Conservation (phyloP, 2,797 vertebrate genomes). For the Megalops cyprinoides region DNA sequence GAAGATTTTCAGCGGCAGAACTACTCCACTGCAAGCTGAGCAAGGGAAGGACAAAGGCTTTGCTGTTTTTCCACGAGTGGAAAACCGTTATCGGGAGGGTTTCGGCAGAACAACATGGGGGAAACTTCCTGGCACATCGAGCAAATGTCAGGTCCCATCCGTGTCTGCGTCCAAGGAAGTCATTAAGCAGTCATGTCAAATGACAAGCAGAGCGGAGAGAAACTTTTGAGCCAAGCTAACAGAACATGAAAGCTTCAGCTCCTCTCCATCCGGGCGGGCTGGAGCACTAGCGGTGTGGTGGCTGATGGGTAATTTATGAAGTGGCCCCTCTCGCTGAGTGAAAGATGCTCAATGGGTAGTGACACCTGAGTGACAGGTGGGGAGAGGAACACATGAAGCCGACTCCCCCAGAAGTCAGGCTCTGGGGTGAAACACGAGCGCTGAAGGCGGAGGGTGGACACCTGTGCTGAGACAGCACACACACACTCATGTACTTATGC, state of each 20-base stretch:
- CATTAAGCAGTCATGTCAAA: slow-evolving; percentile 42
- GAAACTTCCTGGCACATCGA: slow-evolving; percentile 30
- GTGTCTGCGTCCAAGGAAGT: slow-evolving; percentile 20
- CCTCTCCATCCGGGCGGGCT: background rate
- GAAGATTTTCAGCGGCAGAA: too few species aligned
- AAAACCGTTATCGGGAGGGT: slow-evolving; percentile 3
- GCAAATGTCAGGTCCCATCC: slow-evolving; percentile 39
- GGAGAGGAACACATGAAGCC: background rate
- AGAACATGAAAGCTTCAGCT: slow-evolving; percentile 16
- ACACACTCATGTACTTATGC: background rate
- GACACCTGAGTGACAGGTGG: slow-evolving; percentile 10
- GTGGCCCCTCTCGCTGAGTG: background rate
- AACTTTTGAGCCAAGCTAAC: background rate
- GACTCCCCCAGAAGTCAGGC: background rate
- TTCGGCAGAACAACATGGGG: background rate
- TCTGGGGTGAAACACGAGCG: slow-evolving; percentile 3
- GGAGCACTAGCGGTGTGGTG: background rate
- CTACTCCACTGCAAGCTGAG: background rate
- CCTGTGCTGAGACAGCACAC: slow-evolving; percentile 22
- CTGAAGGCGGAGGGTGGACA: background rate
- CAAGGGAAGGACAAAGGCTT: too few species aligned
- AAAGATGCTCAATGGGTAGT: background rate
- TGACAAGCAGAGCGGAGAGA: slow-evolving; percentile 23
- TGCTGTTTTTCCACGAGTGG: background rate
- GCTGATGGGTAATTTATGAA: slow-evolving; percentile 20